A percentile compares a stretch with the other conserved stretches of the same genome.
phyloP scores from a whole-genome alignment of 35 echinoderm and acorn worm genomes.

The Nesometra sesokonis region DNA sequence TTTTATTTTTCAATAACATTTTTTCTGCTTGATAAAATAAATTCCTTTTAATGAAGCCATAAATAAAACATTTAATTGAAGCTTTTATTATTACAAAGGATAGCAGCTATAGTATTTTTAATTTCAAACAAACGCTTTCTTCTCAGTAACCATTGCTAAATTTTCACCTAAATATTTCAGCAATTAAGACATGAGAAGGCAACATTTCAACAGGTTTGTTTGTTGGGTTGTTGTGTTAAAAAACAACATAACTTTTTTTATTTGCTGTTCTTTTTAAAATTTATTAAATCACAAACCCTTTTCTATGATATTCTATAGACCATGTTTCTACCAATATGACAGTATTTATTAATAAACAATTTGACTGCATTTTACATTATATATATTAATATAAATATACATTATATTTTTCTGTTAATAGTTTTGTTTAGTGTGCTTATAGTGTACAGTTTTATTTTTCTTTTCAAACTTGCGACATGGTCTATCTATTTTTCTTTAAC shows the following conservation, averaged over 20 bases:
- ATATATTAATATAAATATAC: neutral
- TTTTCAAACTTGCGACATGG: neutral
- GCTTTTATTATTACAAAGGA: no score
- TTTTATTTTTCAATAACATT: no score
- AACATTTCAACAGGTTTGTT: neutral
- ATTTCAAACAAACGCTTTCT: no score
- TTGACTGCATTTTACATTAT: neutral
- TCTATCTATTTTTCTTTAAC: neutral
- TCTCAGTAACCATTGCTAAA: neutral
- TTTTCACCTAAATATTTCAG: neutral
- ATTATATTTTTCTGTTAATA: neutral
- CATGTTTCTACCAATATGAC: neutral
- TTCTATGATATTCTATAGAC: neutral
- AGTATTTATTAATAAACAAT: neutral
- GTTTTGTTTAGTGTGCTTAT: neutral
- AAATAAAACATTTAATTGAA: no score
- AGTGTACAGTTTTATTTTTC: no score
- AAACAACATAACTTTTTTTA: neutral
- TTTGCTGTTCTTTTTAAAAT: neutral
- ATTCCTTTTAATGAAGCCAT: no score
- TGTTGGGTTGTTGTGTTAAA: neutral
- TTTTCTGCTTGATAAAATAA: no score
- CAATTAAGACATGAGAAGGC: neutral
- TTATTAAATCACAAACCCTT: neutral
- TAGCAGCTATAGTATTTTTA: no score